Evolutionary conservation across 2,113 vertebrate species (phyloP), one percentile per base, ranked within the genome.

Genomic region (Nerophis lumbriciformis): DNA sequence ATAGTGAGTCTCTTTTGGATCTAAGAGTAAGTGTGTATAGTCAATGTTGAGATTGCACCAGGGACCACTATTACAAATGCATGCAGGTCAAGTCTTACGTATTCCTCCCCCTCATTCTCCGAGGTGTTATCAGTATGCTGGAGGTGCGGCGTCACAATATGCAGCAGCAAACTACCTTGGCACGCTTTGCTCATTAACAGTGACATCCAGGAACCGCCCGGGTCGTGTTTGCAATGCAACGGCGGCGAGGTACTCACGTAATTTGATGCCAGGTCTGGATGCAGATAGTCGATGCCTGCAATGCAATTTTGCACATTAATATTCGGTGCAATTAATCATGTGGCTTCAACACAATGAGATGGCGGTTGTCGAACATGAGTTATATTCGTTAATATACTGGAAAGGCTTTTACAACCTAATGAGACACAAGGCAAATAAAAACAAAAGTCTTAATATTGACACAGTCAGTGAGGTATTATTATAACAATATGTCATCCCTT

Each of bases 281-380:
- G 95, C 44, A 98, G 92, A 80, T 97, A 98, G 86, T 98, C 95
- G 59, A 98, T 97, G 66, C 95, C 95, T 98, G 90, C 66, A 90
- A 87, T 68, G 63, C 1, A 54, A 77, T 69, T 19, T 72, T 50
- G 47, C 63, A 81, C 48, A 73, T 61, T 55, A 68, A 70, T 76
- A 5, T 74, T 39, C 54, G 57, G 64, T 21, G 16, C 44, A 45
- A 71, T 61, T 35, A 58, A 45, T n/a, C 53, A 37, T 14, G 12
- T 57, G 42, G 28, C 10, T 63, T 53, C 44, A 35, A 62, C 36
- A 15, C 42, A 28, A 44, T 15, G 44, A 54, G 8, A 9, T 16
- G 36, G 14, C 14, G 4, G 5, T 55, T 55, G 8, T 54, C 4
- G 1, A 55, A 8, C 36, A 38, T 8, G 37, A 55, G 16, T 55